Evolutionary conservation across 2,797 vertebrate genomes (phyloP), one percentile per base, ranked within the genome.

Genomic region (Acipenser ruthenus): DNA sequence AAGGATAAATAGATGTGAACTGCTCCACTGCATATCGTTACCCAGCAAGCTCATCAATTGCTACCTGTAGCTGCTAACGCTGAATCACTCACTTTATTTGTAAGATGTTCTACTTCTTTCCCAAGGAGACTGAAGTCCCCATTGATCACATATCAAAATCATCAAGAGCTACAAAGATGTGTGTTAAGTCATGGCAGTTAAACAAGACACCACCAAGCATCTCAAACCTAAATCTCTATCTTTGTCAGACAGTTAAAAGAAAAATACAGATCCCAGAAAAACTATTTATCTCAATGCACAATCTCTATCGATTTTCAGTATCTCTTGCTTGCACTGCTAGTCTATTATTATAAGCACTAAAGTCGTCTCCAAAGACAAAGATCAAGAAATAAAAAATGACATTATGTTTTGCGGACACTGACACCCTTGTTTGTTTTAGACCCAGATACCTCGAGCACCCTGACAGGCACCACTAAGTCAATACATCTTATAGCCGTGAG

Each of bases 281-380:
- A 66, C 60, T 2, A 65, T 63, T 51, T 11, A 60, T 69, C 68
- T 63, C 52, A 15, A 63, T 69, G 62, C 63, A 51, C 60, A 49
- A 6, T 23, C 18, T 47, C 53, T 51, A 53, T 23, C 8, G 23
- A 49, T 37, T 55, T 58, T 65, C 64, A 6, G 48, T 13, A 10
- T 48, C 65, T n/a, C 10, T 12, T 49, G 53, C 47, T 58, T 58
- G 12, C 12, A 37, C 6, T 58, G 55, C 55, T 3, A n/a, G 55
- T n/a, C 10, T 58, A 15, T 58, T 58, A 58, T 58, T 58, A 58
- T 1, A 13, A n/a, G 12, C 55, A 13, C 53, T 23, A 48, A 10
- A 58, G 52, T 55, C 18, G 10, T 48, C 53, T 65, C 65, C 8
- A 11, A 18, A 47, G 47, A 55, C 6, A 23, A 59, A 55, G 58